Evolutionary conservation across 1,140 invertebrate species (phyloP), one percentile per base, ranked within the genome.

Genomic region (Drosophila hydei): DNA sequence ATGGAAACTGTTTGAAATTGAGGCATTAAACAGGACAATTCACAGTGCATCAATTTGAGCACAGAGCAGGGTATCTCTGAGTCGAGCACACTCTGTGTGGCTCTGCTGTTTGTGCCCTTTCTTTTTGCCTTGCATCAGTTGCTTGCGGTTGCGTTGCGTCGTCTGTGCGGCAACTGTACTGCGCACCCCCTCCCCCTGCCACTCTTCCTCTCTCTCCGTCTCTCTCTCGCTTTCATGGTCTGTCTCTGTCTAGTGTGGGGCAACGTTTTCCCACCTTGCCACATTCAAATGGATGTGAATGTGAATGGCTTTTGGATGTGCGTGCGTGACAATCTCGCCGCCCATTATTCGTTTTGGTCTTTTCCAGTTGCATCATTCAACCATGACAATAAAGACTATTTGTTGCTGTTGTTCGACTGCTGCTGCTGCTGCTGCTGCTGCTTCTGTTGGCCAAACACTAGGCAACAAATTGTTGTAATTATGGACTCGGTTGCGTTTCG

Each of bases 401-500:
- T 72, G 58, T 43, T 54, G 48, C 73, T 47, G 65, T 80, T 47
- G 55, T 65, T 58, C 45, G 38, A 56, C 42, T 27, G 40, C 4
- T 42, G 56, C n/a, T 67, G 40, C 9, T 75, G 54, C 19, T 65
- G 40, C 40, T 64, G 45, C 30, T 78, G 72, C 36, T 69, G 59
- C 60, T 79, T 72, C 61, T 85, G 51, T 75, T 87, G 62, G 74
- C 76, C 83, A 88, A 88, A 88, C 84, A 88, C 84, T 88, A 88
- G 83, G 47, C 75, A 77, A 89, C 83, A 88, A 88, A 88, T 88
- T 88, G 83, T 88, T 88, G 83, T 88, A 88, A 88, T 88, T 88
- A 88, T 88, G 81, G 56, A 36, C 43, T 69, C 77, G 71, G 81
- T 87, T 87, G 81, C 81, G 81, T 85, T 87, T 85, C 81, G 81